Base-by-base conservation (phyloP, 2,797 vertebrate species). In the Catharus ustulatus region DNA sequence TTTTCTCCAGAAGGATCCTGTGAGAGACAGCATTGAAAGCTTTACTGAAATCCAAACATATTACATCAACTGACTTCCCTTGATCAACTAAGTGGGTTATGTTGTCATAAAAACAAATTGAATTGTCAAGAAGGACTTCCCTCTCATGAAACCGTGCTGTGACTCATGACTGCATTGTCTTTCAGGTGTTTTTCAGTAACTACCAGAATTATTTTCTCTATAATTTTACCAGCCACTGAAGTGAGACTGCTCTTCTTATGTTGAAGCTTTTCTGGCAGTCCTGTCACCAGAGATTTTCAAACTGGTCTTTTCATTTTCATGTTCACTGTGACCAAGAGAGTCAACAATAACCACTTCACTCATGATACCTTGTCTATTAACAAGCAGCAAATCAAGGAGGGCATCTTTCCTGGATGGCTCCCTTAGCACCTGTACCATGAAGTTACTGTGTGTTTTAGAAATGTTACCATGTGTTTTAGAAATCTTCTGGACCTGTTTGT, bases 391-490 rank as follows among this genome's bases (percentile, higher is more conserved):
- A 63, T 58, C 43, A 76, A 71, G 20, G n/a, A 62, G 23, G 16
- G 4, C 9, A 57, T 11, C 20, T 83, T 30, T 76, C 36, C 29
- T 76, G 29, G 16, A 0, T n/a, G 38, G 11, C 29, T 89, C 23
- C 23, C 14, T 22, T 45, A 57, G 51, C 38, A 51, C 3, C 15
- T n/a, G 15, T 24, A 49, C n/a, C 23, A 38, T 24, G 16, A 45
- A 57, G 11, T 49, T 38, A 11, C 20, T 10, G 10, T 11, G 18
- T 51, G 27, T 45, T 84, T 45, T 38, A 43, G 71, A 36, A 67
- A 38, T 4, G 4, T 15, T 67, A 10, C 18, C 36, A 18, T 0
- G 0, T 20, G 6, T n/a, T 69, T 82, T n/a, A 45, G 57, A 71
- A 57, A 71, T 49, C 11, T 26, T 48, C 12, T 36, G 20, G 24